Evolutionary conservation across 2,113 vertebrate species (phyloP).

Genomic region (Diadophis punctatus): DNA sequence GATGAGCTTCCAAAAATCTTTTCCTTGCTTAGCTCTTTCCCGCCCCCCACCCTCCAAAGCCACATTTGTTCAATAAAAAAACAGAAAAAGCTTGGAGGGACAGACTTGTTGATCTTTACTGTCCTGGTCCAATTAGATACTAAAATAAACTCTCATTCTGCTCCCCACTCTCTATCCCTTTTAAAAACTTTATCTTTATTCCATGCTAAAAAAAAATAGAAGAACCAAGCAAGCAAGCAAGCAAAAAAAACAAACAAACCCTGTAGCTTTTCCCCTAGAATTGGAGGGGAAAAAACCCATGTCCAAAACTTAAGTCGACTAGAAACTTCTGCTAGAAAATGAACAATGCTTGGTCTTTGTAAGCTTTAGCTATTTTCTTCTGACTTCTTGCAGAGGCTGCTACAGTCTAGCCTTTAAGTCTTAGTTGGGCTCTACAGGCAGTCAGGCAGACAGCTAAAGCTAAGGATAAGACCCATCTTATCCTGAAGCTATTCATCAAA

Average conservation of each 20-base stretch:
- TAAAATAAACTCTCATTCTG: background rate
- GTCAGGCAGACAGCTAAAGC: no score
- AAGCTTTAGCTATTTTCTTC: background rate
- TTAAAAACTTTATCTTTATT: no score
- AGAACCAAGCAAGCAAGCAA: background rate
- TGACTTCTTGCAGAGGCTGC: background rate
- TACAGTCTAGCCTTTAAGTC: background rate
- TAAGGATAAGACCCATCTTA: no score
- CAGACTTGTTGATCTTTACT: background rate
- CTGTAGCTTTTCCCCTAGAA: background rate
- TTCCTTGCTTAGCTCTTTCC: background rate
- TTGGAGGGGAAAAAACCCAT: background rate
- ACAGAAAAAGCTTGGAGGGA: background rate
- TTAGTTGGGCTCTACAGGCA: no score
- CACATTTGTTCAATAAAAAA: background rate
- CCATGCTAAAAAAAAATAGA: background rate
- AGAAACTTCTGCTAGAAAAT: background rate
- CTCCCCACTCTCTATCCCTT: no score
- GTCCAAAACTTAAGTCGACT: background rate
- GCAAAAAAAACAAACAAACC: no score
- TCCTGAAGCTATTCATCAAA: no score
- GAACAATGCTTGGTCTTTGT: background rate
- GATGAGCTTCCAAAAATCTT: background rate
- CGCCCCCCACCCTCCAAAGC: background rate
- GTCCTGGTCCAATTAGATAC: background rate